phyloP scores from a whole-genome alignment of 2,888 invertebrate genomes.

The Rhyacophila evoluta region DNA sequence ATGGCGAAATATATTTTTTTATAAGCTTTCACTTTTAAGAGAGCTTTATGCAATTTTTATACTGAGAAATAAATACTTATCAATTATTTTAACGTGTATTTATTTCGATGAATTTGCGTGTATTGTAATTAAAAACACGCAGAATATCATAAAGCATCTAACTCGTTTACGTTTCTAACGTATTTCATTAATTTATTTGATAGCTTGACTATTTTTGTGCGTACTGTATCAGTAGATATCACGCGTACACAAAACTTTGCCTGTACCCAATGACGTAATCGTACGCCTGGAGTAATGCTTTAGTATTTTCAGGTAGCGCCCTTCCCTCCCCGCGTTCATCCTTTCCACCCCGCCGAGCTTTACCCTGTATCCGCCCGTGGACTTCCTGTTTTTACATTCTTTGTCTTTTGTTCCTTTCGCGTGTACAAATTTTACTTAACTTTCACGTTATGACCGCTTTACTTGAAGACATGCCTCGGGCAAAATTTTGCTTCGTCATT shows the following conservation, averaged over 20 bases:
- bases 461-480: not conserved
- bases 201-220: no score
- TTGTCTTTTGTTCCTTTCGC: conserved; percentile 45
- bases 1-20: no score
- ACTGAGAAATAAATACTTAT: no score
- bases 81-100: no score
- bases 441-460: conserved; percentile 38
- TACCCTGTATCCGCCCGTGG: conserved; percentile 40
- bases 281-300: conserved; percentile 32
- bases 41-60: no score
- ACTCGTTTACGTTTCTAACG: no score
- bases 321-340: conserved; percentile 1
- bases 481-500: not conserved
- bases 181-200: no score
- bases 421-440: conserved; percentile 48
- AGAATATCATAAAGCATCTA: no score
- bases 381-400: conserved; percentile 49
- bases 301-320: conserved; percentile 37
- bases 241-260: conserved; percentile 20
- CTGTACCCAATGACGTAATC: conserved; percentile 42
- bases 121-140: no score
- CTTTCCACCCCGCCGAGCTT: conserved; percentile 36
- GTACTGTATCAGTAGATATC: no score
- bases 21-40: no score
- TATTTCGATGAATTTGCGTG: no score